Conservation (phyloP, 2,797 vertebrate genomes). For the Carapus acus region DNA sequence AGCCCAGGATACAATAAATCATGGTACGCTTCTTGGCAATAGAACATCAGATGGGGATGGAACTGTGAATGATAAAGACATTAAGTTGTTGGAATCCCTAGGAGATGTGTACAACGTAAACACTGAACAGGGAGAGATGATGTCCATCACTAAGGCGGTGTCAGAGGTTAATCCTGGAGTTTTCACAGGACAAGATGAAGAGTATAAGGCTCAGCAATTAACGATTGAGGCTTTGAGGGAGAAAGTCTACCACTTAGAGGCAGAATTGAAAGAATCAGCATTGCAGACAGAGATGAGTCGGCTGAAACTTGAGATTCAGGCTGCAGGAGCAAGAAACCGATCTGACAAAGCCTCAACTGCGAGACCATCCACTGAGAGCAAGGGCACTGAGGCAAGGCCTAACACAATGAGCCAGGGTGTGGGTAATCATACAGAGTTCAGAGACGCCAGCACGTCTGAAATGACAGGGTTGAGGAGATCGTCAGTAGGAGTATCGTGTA, state of each 20-base stretch:
- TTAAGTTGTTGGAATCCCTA: conserved; percentile 41
- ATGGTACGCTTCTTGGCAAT: conserved; percentile 42
- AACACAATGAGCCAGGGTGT: conserved; percentile 76
- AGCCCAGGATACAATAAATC: conserved; percentile 27
- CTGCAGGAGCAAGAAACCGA: conserved; percentile 81
- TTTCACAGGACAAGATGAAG: conserved; percentile 73
- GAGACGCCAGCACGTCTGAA: conserved; percentile 71
- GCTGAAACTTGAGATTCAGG: conserved; percentile 85
- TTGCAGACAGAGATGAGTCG: conserved; percentile 87
- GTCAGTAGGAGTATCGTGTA: conserved; percentile 74
- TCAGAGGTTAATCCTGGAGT: conserved; percentile 81
- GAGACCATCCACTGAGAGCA: conserved; percentile 69
- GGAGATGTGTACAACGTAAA: conserved; percentile 63
- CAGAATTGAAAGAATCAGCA: conserved; percentile 86
- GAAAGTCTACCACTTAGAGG: conserved; percentile 82
- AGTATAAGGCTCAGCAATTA: conserved; percentile 84
- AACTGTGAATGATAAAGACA: conserved; percentile 61
- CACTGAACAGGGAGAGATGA: conserved; percentile 64
- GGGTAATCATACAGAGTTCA: conserved; percentile 71
- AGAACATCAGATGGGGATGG: conserved; percentile 68
- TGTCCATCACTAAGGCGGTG: conserved; percentile 73
- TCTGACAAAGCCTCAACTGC: conserved; percentile 77
- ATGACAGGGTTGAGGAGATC: conserved; percentile 22
- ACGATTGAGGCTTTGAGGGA: conserved; percentile 83
- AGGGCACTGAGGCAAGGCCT: conserved; percentile 67